Evolutionary conservation across 2,797 vertebrate species (phyloP).

Genomic region (Sciurus carolinensis): DNA sequence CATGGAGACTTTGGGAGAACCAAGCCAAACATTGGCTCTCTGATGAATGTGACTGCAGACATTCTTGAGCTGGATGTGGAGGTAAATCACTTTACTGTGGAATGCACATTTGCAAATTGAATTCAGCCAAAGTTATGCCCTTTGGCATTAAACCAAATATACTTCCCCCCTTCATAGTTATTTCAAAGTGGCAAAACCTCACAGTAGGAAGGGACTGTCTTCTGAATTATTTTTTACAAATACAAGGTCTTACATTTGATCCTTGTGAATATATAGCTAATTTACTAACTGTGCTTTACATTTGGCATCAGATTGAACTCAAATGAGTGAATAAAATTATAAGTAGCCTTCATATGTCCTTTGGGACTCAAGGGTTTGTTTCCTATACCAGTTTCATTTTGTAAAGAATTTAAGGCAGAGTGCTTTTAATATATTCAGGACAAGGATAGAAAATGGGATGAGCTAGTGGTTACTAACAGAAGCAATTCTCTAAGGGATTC

Average conservation of each 20-base stretch:
- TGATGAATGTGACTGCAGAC: constrained; percentile 94
- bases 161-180: not conserved
- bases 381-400: not conserved
- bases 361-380: not conserved
- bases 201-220: not conserved
- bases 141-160: not conserved
- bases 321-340: constrained; percentile 33
- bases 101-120: constrained; percentile 26
- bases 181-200: constrained; percentile 53
- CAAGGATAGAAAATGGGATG: not conserved
- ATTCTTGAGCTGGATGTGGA: constrained; percentile 98
- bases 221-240: constrained; percentile 30
- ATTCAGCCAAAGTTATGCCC: not conserved
- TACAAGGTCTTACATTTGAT: constrained; percentile 21
- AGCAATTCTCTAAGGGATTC: not conserved
- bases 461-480: constrained; percentile 33
- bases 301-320: constrained; percentile 26
- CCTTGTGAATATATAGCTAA: constrained; percentile 32
- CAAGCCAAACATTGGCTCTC: constrained; percentile 94
- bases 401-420: constrained; percentile 38
- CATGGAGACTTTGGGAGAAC: constrained; percentile 99
- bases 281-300: constrained; percentile 48
- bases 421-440: constrained; percentile 27
- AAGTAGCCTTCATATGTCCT: constrained; percentile 35
- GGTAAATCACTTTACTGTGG: constrained; percentile 88